A percentile compares a stretch with the other conserved stretches of the same genome.
phyloP scores from a whole-genome alignment of 2,888 invertebrate genomes.

The Pimpla rufipes region DNA sequence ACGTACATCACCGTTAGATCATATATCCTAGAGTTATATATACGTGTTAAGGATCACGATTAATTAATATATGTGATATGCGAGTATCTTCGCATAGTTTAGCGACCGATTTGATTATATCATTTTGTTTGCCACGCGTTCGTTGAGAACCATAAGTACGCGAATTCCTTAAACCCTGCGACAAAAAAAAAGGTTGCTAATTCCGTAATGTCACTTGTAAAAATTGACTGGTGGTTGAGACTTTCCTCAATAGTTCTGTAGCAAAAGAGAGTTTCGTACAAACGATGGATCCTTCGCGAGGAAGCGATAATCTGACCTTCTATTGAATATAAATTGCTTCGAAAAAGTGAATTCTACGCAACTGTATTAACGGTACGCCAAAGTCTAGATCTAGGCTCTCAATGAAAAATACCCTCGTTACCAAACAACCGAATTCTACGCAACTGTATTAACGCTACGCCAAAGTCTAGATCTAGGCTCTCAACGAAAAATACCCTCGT shows the following conservation, averaged over 20 bases:
- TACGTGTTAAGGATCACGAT: slow-evolving; percentile 54
- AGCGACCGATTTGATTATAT: slow-evolving; percentile 65
- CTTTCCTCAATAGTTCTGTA: slow-evolving; percentile 29
- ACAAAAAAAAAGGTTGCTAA: slow-evolving; percentile 22
- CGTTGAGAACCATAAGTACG: slow-evolving; percentile 15
- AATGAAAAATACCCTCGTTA: slow-evolving; percentile 56
- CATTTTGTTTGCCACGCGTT: slow-evolving; percentile 43
- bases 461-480: slow-evolving; percentile 18
- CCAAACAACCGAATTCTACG: slow-evolving; percentile 53
- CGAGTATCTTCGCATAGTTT: slow-evolving; percentile 62
- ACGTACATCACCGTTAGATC: slow-evolving; percentile 39
- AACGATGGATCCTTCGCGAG: background rate
- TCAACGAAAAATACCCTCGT: slow-evolving; percentile 53
- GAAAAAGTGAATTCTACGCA: slow-evolving; percentile 48
- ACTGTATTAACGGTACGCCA: slow-evolving; percentile 23
- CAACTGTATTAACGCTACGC: slow-evolving; percentile 28
- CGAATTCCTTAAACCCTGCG: slow-evolving; percentile 7
- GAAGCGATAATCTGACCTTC: slow-evolving; percentile 3
- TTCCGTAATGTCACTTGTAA: slow-evolving; percentile 1
- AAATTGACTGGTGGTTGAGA: background rate
- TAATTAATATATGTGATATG: slow-evolving; percentile 56
- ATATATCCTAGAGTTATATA: slow-evolving; percentile 32
- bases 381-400: slow-evolving; percentile 10
- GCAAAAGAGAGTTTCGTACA: slow-evolving; percentile 47
- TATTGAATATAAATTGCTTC: slow-evolving; percentile 49